Conservation (phyloP, 2,113 vertebrate species). For the Macrotis lagotis region DNA sequence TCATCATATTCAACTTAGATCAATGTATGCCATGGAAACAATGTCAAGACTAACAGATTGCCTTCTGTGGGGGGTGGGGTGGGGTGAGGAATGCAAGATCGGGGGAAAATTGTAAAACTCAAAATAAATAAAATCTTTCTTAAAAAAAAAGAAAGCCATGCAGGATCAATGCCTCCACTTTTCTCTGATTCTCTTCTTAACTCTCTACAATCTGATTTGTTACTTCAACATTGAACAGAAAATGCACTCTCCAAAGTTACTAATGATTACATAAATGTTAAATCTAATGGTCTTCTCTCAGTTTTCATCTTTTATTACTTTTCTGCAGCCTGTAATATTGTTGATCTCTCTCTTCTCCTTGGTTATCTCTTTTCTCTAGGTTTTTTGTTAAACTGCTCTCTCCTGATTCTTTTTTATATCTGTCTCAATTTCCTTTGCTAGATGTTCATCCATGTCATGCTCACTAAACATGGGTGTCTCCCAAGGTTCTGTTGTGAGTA, state of each 20-base stretch:
- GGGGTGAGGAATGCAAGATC: too few species aligned
- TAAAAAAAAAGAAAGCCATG: too few species aligned
- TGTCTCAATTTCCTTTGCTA: background rate
- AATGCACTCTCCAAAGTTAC: background rate
- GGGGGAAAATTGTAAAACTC: too few species aligned
- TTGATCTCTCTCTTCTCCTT: background rate
- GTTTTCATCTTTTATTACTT: background rate
- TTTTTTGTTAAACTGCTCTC: background rate
- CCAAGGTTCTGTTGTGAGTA: background rate
- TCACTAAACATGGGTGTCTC: background rate
- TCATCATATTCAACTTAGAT: too few species aligned
- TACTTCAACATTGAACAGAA: background rate
- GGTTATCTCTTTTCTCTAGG: background rate
- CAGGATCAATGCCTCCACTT: background rate
- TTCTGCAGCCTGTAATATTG: background rate
- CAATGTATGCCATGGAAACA: too few species aligned
- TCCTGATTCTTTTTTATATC: background rate
- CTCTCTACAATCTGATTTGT: background rate
- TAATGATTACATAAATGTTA: background rate
- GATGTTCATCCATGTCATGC: background rate
- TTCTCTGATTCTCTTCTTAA: background rate
- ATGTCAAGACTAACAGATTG: too few species aligned
- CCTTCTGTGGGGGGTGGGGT: too few species aligned
- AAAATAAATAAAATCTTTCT: too few species aligned
- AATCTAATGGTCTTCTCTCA: background rate